phyloP scores from a whole-genome alignment of 30 jellyfish, hydroid and myxozoan species.

The Hydractinia echinata region DNA sequence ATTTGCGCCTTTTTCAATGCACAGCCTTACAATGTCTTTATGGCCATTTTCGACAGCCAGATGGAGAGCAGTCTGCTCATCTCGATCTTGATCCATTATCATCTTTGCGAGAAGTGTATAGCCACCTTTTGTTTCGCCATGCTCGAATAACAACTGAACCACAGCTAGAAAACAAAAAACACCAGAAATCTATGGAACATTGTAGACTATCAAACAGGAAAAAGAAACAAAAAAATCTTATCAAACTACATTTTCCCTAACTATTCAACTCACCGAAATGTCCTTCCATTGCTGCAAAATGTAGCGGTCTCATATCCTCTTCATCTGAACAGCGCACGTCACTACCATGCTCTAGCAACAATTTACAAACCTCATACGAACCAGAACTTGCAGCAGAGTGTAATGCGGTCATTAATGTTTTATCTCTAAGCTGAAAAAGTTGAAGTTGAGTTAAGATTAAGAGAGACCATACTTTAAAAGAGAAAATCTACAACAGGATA shows the following conservation, averaged over 20 bases:
- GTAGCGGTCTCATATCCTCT: constrained; percentile 94
- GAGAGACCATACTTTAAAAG: not conserved
- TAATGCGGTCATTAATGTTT: constrained; percentile 89
- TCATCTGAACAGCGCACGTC: constrained; percentile 82
- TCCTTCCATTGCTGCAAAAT: constrained; percentile 99
- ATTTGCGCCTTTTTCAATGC: constrained; percentile 89
- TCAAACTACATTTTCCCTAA: not conserved
- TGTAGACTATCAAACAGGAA: not conserved
- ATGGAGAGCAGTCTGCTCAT: constrained; percentile 93
- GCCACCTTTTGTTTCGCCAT: constrained; percentile 93
- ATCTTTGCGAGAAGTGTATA: constrained; percentile 74
- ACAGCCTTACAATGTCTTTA: constrained; percentile 62
- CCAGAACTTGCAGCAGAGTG: constrained; percentile 94
- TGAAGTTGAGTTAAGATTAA: not conserved
- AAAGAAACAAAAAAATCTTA: not conserved
- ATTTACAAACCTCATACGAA: constrained; percentile 46
- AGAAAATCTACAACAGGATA: not conserved
- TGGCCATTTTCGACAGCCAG: constrained; percentile 95
- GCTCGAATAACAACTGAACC: constrained; percentile 58
- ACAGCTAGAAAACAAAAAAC: constrained; percentile 28
- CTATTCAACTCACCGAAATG: constrained; percentile 48
- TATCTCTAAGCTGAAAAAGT: constrained; percentile 63
- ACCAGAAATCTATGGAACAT: too few relatives aligned
- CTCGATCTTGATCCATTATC: constrained; percentile 93
- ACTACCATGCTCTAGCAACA: constrained; percentile 59